Evolutionary conservation across 2,797 vertebrate genomes (phyloP), one percentile per base, ranked within the genome.

Genomic region (Pseudopleuronectes americanus): DNA sequence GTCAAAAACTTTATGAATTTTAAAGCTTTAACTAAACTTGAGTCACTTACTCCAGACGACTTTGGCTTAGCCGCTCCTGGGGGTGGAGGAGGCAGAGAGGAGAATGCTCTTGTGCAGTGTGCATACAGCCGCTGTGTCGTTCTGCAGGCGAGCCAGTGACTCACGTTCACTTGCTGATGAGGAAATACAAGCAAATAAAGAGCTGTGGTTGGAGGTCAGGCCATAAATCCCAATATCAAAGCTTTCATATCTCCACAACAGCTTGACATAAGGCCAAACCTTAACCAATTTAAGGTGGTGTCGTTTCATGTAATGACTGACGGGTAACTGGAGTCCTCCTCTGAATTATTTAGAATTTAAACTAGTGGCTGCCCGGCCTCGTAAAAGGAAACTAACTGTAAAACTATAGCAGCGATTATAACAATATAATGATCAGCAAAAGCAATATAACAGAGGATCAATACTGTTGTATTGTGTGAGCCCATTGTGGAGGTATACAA

Each of bases 21-120:
- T 13, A 13, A 38, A 38, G 36, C 36, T 38, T 38, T 38, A 38
- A 38, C 12, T 38, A 38, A 38, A 38, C 36, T 13, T 4, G 3
- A 4, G 8, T 5, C 13, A 54, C 91, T 84, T 72, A 95, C 94
- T 77, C 94, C 94, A 23, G 47, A 59, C 22, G 84, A 93, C 67
- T 84, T 90, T 1, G 75, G n/a, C 19, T 78, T 76, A 0, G 56
- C 47, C n/a, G 41, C 48, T 6, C 90, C 71, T 7, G 84, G 45
- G 0, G 89, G 84, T 0, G 90, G 86, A 19, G 91, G 90, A 64
- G 92, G 92, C 5, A 81, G 0, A 0, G 93, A 85, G 17, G 92
- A 85, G 31, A 91, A 79, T 0, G 58, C 26, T 68, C 89, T 88
- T 0, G 58, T 80, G 62, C 19, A 71, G 23, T 62, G 65, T 6